Conservation (phyloP, 1,140 invertebrate genomes). For the Oncopeltus fasciatus region DNA sequence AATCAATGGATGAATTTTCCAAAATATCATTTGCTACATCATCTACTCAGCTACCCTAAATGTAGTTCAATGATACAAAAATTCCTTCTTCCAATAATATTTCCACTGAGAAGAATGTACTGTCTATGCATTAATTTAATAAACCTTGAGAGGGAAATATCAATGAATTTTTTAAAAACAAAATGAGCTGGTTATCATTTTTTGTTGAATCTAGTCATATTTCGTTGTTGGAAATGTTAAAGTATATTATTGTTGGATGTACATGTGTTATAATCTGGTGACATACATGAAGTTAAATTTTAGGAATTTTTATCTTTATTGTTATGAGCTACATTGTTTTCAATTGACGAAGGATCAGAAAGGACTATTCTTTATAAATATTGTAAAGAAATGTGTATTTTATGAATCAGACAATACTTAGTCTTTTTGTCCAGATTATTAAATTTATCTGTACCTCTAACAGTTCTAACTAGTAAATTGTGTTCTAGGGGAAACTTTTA, state of each 20-base stretch:
- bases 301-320: too few species aligned
- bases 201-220: neutral
- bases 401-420: too few species aligned
- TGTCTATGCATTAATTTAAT: neutral
- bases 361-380: too few species aligned
- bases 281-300: too few species aligned
- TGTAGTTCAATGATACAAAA: neutral
- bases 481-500: too few species aligned
- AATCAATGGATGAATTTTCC: conserved; percentile 66
- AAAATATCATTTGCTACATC: conserved; percentile 36
- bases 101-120: neutral
- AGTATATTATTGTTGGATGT: neutral
- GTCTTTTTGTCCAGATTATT: too few species aligned
- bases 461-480: too few species aligned
- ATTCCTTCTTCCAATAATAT: neutral
- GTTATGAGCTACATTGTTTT: too few species aligned
- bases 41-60: neutral
- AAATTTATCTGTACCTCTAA: too few species aligned
- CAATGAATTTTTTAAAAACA: neutral
- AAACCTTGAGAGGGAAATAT: neutral
- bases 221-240: neutral
- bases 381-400: too few species aligned
- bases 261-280: too few species aligned
- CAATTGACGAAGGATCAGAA: too few species aligned
- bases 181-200: neutral